Base-by-base conservation (phyloP, 1,140 invertebrate genomes). In the Leptonema lineaticorne region DNA sequence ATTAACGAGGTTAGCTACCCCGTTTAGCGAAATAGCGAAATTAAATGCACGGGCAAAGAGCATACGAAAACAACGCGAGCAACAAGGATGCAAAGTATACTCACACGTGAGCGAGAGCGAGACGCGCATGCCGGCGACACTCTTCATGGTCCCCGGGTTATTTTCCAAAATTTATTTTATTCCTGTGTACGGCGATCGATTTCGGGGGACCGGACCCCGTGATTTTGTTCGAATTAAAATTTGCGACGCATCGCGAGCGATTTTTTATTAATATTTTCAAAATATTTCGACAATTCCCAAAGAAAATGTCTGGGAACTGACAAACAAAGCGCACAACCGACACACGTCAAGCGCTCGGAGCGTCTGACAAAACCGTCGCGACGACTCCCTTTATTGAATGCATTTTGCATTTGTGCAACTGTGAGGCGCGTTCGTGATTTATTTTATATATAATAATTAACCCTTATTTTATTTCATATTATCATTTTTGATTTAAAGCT, bases 101-200 rank as follows among this genome's bases (percentile, higher is more conserved):
- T 62, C 30, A 62, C 59, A 62, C 6, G 37, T 20, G 37, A 62
- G 59, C 9, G 59, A 33, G 59, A 62, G 59, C 59, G 27, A 37
- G 59, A 62, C 33, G 59, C 8, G 14, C 22, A 46, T 62, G 46
- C 59, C 59, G 59, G 59, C 59, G 33, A 4, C 8, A 14, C 22
- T 11, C 22, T 6, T 27, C 18, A n/a, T n/a, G n/a, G n/a, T n/a
- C n/a, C n/a, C n/a, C n/a, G n/a, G n/a, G n/a, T n/a, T n/a, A n/a
- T n/a, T n/a, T n/a, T n/a, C n/a, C n/a, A n/a, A n/a, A n/a, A n/a
- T n/a, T n/a, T n/a, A n/a, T n/a, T n/a, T n/a, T n/a, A n/a, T n/a
- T n/a, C n/a, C n/a, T n/a, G n/a, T n/a, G n/a, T n/a, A n/a, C n/a
- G n/a, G n/a, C n/a, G n/a, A n/a, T n/a, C n/a, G n/a, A n/a, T n/a